Evolutionary conservation across 2,797 vertebrate genomes (phyloP).

Genomic region (Stomatorhinus walkeri): DNA sequence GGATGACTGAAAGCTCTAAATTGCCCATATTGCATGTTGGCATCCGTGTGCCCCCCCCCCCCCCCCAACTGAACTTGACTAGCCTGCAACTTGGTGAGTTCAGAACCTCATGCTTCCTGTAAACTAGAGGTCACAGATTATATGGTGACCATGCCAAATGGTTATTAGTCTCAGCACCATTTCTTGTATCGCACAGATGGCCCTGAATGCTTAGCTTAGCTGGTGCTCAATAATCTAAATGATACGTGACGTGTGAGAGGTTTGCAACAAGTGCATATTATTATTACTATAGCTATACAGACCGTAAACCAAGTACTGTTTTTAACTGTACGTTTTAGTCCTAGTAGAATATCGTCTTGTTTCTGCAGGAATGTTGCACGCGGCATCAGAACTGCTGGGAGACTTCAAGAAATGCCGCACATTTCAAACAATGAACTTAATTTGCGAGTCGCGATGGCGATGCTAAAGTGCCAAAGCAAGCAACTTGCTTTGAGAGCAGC

Average conservation of each 20-base stretch:
- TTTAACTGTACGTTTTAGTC: background rate
- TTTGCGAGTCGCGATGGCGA: background rate
- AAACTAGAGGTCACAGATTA: background rate
- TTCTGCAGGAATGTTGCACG: background rate
- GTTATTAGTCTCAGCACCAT: background rate
- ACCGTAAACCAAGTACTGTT: background rate
- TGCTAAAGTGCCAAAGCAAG: background rate
- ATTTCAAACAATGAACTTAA: background rate
- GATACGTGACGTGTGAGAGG: too few species aligned
- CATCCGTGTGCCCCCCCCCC: background rate
- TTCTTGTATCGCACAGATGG: background rate
- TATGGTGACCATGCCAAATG: background rate
- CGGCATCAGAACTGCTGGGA: background rate
- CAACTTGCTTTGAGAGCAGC: background rate
- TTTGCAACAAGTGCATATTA: background rate
- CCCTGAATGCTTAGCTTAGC: background rate
- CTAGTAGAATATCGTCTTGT: background rate
- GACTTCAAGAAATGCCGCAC: background rate
- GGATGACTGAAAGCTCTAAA: constrained; percentile 31
- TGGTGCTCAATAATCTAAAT: background rate
- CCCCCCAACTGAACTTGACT: background rate
- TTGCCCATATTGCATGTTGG: constrained; percentile 23
- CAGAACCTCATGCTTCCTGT: background rate
- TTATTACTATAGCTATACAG: background rate
- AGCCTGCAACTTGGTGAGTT: background rate